Base-by-base conservation (phyloP, 2,888 invertebrate species). In the Agonopterix arenella region DNA sequence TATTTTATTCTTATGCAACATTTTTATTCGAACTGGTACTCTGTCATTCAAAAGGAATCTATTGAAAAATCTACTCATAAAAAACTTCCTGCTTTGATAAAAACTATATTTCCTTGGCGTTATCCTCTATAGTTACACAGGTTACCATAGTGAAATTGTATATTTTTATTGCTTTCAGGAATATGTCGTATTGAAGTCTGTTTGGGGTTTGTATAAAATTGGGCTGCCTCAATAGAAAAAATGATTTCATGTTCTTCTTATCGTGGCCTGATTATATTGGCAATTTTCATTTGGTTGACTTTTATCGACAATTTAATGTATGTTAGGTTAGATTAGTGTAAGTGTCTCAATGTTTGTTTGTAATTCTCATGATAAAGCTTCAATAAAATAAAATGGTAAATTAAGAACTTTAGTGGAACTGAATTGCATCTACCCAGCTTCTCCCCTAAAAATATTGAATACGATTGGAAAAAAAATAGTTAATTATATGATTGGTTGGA, bases 141-240 rank as follows among this genome's bases (percentile, higher is more conserved):
- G 41, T 45, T 52, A 55, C 51, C 52, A 52, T 54, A 58, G 60
- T 70, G 66, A 73, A 62, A 61, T 66, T 77, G 62, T 73, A 62
- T 50, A 62, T 77, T 80, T 75, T 80, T 81, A 76, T 53, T 80
- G 74, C 62, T 80, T 81, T 77, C 80, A 80, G 80, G 79, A 68
- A 70, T 69, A 52, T 68, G 62, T 69, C 62, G 69, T 76, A 64
- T 76, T 74, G 70, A 80, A 78, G 79, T 80, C 64, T 59, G 66
- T 79, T 80, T 74, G 68, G 75, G 75, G 75, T 77, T 77, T 70
- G 68, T 78, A 75, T 77, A 62, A 54, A 66, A 28, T 5, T 75
- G 70, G 58, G 66, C 74, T 60, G 65, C 70, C 75, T 61, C 72
- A 68, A 70, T 72, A 60, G 70, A 71, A 64, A 70, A 73, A 73